These are phyloP conservation scores for Limenitis camilla DNA, from an alignment of 2,888 invertebrate genomes.

Conservation along the genomic window DNA sequence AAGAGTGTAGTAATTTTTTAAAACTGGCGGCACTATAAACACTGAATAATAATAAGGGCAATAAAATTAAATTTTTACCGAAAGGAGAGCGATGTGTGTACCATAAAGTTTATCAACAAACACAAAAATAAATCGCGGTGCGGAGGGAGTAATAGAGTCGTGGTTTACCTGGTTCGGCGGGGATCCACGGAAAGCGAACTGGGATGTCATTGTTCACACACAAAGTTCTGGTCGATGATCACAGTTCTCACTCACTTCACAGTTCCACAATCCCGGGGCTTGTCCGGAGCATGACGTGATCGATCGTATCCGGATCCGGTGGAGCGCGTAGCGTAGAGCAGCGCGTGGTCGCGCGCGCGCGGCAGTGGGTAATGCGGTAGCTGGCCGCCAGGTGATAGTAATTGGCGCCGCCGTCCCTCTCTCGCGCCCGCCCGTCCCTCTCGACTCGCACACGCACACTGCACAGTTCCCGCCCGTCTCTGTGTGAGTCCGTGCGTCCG, in stretches of 20 bases:
- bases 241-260: conserved; percentile 70
- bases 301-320: conserved; percentile 35
- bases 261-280: conserved; percentile 52
- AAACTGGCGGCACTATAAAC: not conserved
- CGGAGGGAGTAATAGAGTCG: not conserved
- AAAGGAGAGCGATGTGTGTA: conserved; percentile 29
- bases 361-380: conserved; percentile 78
- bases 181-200: conserved; percentile 72
- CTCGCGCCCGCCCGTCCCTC: conserved; percentile 56
- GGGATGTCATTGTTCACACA: conserved; percentile 67
- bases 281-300: conserved; percentile 35
- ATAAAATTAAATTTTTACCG: conserved; percentile 1
- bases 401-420: conserved; percentile 74
- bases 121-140: not conserved
- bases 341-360: conserved; percentile 76
- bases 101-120: conserved; percentile 23
- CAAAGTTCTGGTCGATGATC: conserved; percentile 43
- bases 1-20: not conserved
- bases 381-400: conserved; percentile 77
- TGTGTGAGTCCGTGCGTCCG: not conserved
- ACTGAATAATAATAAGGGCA: conserved; percentile 6
- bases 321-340: conserved; percentile 37
- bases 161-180: conserved; percentile 67
- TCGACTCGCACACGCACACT: conserved; percentile 63
- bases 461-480: conserved; percentile 38